A percentile compares a stretch with the other conserved stretches of the same genome.
phyloP scores from a whole-genome alignment of 2,888 invertebrate genomes.

The Nomada ferruginata region DNA sequence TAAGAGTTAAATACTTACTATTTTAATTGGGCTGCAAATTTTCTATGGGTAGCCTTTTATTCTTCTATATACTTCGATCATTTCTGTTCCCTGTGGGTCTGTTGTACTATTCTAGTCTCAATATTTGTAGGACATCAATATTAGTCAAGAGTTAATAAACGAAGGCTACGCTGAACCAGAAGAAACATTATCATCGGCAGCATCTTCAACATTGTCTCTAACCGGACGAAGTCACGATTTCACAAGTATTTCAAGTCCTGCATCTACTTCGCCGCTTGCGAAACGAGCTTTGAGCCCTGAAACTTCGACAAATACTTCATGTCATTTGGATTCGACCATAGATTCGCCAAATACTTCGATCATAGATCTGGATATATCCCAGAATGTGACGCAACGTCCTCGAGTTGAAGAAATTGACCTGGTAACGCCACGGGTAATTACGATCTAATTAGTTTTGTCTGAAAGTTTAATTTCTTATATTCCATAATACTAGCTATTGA shows the following conservation, averaged over 20 bases:
- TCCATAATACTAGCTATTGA: not conserved
- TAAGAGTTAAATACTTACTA: no score
- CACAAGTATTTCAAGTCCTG: conserved; percentile 72
- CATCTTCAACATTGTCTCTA: conserved; percentile 75
- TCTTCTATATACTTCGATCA: no score
- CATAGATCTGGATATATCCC: not conserved
- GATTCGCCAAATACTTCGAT: not conserved
- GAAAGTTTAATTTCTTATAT: not conserved
- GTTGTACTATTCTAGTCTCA: not conserved
- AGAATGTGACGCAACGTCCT: not conserved
- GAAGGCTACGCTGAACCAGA: conserved; percentile 86
- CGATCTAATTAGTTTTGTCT: no score
- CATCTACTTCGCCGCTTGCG: conserved; percentile 73
- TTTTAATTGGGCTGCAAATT: no score
- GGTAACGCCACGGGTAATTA: conserved; percentile 63
- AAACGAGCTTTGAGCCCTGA: conserved; percentile 23
- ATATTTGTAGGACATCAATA: conserved; percentile 85
- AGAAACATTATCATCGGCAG: conserved; percentile 73
- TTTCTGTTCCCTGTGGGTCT: no score
- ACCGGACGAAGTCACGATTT: conserved; percentile 74
- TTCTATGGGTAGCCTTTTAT: not conserved
- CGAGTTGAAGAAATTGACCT: conserved; percentile 64
- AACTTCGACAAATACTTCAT: not conserved
- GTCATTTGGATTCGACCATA: not conserved
- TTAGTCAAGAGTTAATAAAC: conserved; percentile 87